phyloP scores from a whole-genome alignment of 1,140 invertebrate species.

The Drosophila nigrodunni region DNA sequence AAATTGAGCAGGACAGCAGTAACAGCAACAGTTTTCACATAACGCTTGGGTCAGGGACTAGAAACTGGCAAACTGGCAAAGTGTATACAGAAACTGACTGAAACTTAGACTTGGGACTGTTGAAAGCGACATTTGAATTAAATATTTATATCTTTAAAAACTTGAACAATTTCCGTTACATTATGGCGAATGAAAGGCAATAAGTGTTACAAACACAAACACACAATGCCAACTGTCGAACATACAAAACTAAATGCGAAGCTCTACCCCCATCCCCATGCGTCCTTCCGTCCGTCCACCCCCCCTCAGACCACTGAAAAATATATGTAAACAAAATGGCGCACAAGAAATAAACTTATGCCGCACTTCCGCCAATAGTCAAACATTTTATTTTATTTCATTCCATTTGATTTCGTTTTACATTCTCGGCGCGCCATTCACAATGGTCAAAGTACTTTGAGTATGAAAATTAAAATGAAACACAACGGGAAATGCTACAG shows the following conservation, averaged over 20 bases:
- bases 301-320: constrained; percentile 17
- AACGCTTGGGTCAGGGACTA: constrained; percentile 15
- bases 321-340: constrained; percentile 74
- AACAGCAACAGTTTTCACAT: constrained; percentile 44
- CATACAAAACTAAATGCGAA: constrained; percentile 38
- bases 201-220: constrained; percentile 54
- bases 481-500: constrained; percentile 81
- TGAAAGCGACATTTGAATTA: constrained; percentile 60
- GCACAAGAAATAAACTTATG: constrained; percentile 79
- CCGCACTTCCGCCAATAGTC: constrained; percentile 81
- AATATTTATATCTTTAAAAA: constrained; percentile 80
- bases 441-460: constrained; percentile 72
- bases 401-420: constrained; percentile 46
- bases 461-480: constrained; percentile 79
- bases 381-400: constrained; percentile 80
- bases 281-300: neutral
- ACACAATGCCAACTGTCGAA: constrained; percentile 41
- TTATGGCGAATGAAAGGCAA: constrained; percentile 77
- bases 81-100: neutral
- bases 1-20: constrained; percentile 51
- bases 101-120: neutral
- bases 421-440: constrained; percentile 26
- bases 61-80: constrained; percentile 2
- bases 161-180: constrained; percentile 80
- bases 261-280: neutral